These are phyloP conservation scores for Lordiphosa andalusiaca DNA, from an alignment of 2,888 invertebrate genomes.

Conservation along the genomic window DNA sequence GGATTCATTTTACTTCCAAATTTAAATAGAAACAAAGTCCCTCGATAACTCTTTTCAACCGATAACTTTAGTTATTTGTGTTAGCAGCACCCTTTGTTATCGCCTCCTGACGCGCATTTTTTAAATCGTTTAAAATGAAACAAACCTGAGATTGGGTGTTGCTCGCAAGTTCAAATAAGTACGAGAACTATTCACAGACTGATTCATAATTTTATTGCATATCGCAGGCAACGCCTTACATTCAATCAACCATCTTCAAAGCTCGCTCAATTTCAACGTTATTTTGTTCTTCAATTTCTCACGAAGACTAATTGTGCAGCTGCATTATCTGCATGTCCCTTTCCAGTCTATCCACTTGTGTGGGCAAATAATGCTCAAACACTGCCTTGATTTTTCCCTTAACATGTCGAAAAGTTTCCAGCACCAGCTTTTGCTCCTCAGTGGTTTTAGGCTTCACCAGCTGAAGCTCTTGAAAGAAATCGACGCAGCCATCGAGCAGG, in stretches of 20 bases:
- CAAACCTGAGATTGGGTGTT: too few species aligned
- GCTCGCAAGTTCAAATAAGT: too few species aligned
- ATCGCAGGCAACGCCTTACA: too few species aligned
- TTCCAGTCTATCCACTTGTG: conserved; percentile 24
- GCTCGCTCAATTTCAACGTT: not conserved
- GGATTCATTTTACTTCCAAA: conserved; percentile 53
- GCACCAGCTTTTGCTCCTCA: conserved; percentile 19
- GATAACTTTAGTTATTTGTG: too few species aligned
- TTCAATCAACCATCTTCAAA: not conserved
- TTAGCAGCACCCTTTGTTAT: too few species aligned
- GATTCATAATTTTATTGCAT: too few species aligned
- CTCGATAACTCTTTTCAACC: too few species aligned
- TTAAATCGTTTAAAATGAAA: too few species aligned
- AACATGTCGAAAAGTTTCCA: conserved; percentile 22
- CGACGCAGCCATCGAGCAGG: conserved; percentile 27
- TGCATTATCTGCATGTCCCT: conserved; percentile 10
- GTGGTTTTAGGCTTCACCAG: conserved; percentile 7
- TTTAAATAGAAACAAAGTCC: too few species aligned
- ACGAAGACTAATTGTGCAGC: not conserved
- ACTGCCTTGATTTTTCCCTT: conserved; percentile 30
- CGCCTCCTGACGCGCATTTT: too few species aligned
- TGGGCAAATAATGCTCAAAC: conserved; percentile 29
- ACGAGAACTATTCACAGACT: too few species aligned
- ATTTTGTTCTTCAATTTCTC: not conserved
- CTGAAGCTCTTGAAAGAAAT: conserved; percentile 30